Evolutionary conservation across 2,797 vertebrate species (phyloP), one percentile per base, ranked within the genome.

Genomic region (Malurus leucopterus): DNA sequence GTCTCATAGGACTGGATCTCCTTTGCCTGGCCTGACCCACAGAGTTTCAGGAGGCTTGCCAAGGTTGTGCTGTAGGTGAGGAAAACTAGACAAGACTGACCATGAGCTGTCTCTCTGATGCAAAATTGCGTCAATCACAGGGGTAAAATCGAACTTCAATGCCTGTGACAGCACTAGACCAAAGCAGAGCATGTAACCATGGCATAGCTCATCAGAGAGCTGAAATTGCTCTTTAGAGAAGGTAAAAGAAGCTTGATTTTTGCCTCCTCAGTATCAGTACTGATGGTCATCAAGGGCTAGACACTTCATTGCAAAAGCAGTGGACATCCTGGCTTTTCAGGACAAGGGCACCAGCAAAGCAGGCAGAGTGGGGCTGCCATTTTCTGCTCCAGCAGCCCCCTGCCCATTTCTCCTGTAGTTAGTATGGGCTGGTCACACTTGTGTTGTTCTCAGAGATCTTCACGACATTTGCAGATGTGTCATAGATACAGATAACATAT

Each of bases 1-100:
- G 26, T 62, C 17, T 10, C 2, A 3, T 4, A 62, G 15, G 15
- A 70, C 29, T 1, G 2, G 8, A 41, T 2, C 13, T 55, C 14
- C 24, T 75, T 40, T 72, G 17, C 17, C 27, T 55, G 43, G 29
- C 4, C 12, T 46, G 34, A 38, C 24, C 6, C 49, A 38, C 4
- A 30, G 54, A 17, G 14, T 34, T 58, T 20, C 24, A 53, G 13
- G 1, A 53, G 1, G 6, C 6, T 64, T 47, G 14, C 15, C 3
- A 0, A 24, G 15, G 3, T 29, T 53, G 14, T 26, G 12, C 21
- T 34, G 51, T 24, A 44, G 22, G 11, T 32, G 17, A 59, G 15
- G 5, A 79, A 18, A 85, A 22, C 4, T 46, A 58, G 6, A 4
- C 32, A 58, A 32, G 8, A 54, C 9, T 2, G 1, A 64, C 8